phyloP scores from a whole-genome alignment of 2,797 vertebrate species.

The Moxostoma hubbsi region DNA sequence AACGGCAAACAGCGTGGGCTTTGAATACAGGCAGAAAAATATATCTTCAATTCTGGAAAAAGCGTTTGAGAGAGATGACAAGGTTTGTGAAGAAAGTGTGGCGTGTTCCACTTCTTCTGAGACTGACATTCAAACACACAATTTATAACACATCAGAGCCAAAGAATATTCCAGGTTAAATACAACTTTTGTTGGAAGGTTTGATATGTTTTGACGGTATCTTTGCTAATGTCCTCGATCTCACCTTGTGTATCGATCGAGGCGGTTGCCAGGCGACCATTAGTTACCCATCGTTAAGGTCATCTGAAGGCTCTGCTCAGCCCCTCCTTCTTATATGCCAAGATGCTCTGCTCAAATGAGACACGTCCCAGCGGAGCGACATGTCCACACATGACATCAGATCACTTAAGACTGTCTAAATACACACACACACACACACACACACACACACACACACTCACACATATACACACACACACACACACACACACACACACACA shows the following conservation, averaged over 20 bases:
- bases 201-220: background rate
- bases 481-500: too few relatives aligned
- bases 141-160: too few relatives aligned
- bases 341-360: slow-evolving; percentile 22
- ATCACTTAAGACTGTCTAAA: too few relatives aligned
- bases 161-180: too few relatives aligned
- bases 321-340: slow-evolving; percentile 19
- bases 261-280: slow-evolving; percentile 35
- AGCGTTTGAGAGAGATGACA: background rate
- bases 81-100: background rate
- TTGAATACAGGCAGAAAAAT: too few relatives aligned
- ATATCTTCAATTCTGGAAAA: too few relatives aligned
- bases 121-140: too few relatives aligned
- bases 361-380: background rate
- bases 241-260: slow-evolving; percentile 34
- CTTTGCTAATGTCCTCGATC: slow-evolving; percentile 33
- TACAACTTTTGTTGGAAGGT: background rate
- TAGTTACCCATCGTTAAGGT: slow-evolving; percentile 61
- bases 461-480: too few relatives aligned
- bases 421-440: too few relatives aligned
- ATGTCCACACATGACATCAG: background rate
- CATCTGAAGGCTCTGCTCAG: slow-evolving; percentile 13
- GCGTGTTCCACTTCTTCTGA: too few relatives aligned
- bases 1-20: background rate
- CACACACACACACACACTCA: too few relatives aligned